Percentiles rank a stretch among this genome's conserved stretches.
These are phyloP conservation scores for Thymelicus sylvestris DNA, from an alignment of 2,888 invertebrate genomes.

Conservation along the genomic window DNA sequence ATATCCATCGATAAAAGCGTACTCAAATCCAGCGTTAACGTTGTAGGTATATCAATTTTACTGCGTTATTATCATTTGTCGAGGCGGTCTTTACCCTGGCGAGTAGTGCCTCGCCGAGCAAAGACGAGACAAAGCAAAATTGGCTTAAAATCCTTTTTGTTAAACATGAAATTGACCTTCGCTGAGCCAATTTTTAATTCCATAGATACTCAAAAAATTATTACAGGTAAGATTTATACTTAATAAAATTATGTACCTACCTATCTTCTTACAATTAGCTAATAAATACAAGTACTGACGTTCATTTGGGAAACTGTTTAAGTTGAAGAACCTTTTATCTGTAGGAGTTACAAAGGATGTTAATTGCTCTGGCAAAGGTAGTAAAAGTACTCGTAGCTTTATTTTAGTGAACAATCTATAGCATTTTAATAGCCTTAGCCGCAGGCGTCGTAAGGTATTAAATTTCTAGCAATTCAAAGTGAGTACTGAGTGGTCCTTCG, in stretches of 20 bases:
- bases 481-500: constrained; percentile 69
- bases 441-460: constrained; percentile 17
- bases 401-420: constrained; percentile 6
- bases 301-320: background rate
- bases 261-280: too few species aligned
- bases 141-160: constrained; percentile 26
- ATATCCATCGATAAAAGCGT: constrained; percentile 19
- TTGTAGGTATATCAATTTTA: background rate
- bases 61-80: background rate
- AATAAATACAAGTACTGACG: background rate
- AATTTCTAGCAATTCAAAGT: constrained; percentile 55
- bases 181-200: constrained; percentile 6
- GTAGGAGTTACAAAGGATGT: background rate
- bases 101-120: constrained; percentile 13
- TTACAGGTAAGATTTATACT: background rate
- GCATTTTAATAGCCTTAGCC: background rate
- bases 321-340: constrained; percentile 4
- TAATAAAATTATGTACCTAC: background rate
- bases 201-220: background rate
- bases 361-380: background rate
- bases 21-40: constrained; percentile 15
- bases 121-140: constrained; percentile 36
- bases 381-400: constrained; percentile 3
- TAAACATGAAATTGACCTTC: constrained; percentile 4
- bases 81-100: constrained; percentile 15